Evolutionary conservation across 2,797 vertebrate genomes (phyloP).

Genomic region (Enteromius fasciolatus): DNA sequence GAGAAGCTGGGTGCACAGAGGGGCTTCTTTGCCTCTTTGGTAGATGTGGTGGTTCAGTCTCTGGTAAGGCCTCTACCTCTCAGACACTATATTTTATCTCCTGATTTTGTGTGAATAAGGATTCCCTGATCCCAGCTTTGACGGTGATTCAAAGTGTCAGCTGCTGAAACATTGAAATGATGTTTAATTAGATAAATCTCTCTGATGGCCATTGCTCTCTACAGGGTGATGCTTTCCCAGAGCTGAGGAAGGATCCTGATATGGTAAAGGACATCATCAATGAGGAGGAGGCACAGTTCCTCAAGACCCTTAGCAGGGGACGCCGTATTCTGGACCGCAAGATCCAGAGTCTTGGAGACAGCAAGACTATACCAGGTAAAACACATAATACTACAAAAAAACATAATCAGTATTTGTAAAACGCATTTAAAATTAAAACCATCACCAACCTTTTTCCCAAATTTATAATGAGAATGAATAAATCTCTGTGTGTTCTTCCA

Average conservation of each 20-base stretch:
- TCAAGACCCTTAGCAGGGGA: conserved; percentile 96
- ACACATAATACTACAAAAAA: not conserved
- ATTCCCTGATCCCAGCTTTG: not conserved
- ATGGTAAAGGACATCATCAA: conserved; percentile 97
- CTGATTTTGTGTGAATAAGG: not conserved
- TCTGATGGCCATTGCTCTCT: not conserved
- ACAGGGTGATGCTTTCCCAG: conserved; percentile 94
- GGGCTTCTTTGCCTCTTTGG: conserved; percentile 93
- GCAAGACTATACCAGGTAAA: conserved; percentile 90
- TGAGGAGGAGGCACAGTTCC: conserved; percentile 94
- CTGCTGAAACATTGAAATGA: not conserved
- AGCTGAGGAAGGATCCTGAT: conserved; percentile 94
- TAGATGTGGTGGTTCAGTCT: conserved; percentile 93
- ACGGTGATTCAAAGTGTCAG: not conserved
- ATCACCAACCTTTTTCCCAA: not conserved
- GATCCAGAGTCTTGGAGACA: conserved; percentile 90
- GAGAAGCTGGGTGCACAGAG: conserved; percentile 92
- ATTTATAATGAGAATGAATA: not conserved
- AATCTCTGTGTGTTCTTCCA: not conserved
- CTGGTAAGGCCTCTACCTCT: conserved; percentile 79
- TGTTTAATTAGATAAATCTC: not conserved
- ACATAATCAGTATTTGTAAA: not conserved
- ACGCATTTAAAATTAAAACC: not conserved
- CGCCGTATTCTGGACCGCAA: conserved; percentile 95
- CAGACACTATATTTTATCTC: not conserved